Conservation (phyloP, 2,888 invertebrate species). For the Eristalis intricaria region DNA sequence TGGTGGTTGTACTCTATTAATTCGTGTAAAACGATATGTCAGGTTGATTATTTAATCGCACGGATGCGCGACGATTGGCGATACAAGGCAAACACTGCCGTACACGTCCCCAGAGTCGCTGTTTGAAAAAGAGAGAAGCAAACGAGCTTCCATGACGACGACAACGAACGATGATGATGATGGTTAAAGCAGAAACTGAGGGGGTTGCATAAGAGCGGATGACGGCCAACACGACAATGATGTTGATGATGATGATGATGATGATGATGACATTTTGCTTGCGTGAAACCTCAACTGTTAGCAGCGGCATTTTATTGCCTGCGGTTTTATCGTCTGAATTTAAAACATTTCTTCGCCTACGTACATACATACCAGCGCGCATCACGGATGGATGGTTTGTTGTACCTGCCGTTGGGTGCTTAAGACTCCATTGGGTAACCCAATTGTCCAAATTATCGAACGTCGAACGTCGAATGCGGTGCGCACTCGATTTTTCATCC, state of each 20-base stretch:
- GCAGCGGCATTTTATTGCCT: neutral
- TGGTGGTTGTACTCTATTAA: conserved; percentile 9
- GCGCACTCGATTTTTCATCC: neutral
- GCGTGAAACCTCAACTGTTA: neutral
- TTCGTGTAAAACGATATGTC: conserved; percentile 38
- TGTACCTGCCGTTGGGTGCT: neutral
- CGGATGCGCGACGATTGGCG: conserved; percentile 13
- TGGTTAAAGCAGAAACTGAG: neutral
- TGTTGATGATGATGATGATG: neutral
- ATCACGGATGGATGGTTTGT: neutral
- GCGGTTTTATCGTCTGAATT: neutral
- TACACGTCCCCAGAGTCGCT: too few species aligned
- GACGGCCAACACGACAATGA: neutral
- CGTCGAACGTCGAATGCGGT: neutral
- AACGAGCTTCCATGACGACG: neutral
- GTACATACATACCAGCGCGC: neutral
- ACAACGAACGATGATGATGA: neutral
- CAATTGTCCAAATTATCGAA: neutral
- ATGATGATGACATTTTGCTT: conserved; percentile 24
- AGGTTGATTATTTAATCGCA: conserved; percentile 36
- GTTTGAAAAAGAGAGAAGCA: neutral
- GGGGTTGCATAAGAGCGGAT: conserved; percentile 22
- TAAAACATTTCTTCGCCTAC: neutral
- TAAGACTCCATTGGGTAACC: neutral
- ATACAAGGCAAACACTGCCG: neutral